Conservation (phyloP, 2,888 invertebrate species). For the Lamproptera curius region DNA sequence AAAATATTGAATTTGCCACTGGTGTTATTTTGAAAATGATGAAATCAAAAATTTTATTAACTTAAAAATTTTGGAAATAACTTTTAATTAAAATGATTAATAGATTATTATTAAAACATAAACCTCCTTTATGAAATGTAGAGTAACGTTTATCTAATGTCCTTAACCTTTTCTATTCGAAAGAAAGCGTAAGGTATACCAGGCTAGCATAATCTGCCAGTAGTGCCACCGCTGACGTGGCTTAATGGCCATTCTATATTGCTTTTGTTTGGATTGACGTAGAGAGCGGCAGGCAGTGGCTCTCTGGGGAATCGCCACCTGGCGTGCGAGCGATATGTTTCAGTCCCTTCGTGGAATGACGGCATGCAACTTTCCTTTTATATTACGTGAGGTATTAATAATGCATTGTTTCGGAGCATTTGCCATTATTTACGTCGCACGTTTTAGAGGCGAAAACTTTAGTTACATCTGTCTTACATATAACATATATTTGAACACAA, state of each 20-base stretch:
- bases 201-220: constrained; percentile 30
- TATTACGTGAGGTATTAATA: constrained; percentile 2
- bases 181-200: constrained; percentile 21
- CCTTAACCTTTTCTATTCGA: too few relatives aligned
- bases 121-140: too few relatives aligned
- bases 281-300: constrained; percentile 23
- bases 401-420: constrained; percentile 1
- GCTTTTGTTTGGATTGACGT: constrained; percentile 27
- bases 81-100: too few relatives aligned
- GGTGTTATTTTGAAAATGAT: too few relatives aligned
- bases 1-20: too few relatives aligned
- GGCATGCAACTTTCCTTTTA: constrained; percentile 11
- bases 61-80: too few relatives aligned
- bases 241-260: constrained; percentile 30
- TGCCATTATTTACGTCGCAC: background rate
- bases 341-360: constrained; percentile 3
- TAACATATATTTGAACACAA: too few relatives aligned
- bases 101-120: too few relatives aligned
- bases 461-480: too few relatives aligned
- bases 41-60: too few relatives aligned
- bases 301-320: constrained; percentile 50
- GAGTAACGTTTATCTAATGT: too few relatives aligned
- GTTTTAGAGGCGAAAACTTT: too few relatives aligned
- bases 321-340: constrained; percentile 24
- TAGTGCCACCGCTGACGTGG: constrained; percentile 27